Evolutionary conservation across 1,140 invertebrate genomes (phyloP), one percentile per base, ranked within the genome.

Genomic region (Plutomurus gul): DNA sequence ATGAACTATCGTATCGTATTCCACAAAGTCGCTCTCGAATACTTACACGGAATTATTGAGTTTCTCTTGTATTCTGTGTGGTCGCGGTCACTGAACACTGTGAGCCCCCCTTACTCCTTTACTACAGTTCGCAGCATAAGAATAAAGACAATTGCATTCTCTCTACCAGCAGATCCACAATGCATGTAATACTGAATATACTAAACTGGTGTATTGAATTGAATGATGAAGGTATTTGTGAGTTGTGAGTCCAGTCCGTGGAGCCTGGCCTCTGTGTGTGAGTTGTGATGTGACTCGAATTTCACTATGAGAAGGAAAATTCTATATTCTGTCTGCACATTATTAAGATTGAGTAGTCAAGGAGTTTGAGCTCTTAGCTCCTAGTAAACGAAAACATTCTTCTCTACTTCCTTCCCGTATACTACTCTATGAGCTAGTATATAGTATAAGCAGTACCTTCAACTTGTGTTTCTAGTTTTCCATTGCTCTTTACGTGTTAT

Each of bases 271-370:
- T 16, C 25, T n/a, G n/a, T 33, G 56, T 33, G 56, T 65, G 30
- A n/a, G 11, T 43, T 43, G 56, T 65, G 56, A 65, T 65, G 56
- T 65, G 56, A 65, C 56, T 65, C 56, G 56, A 65, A 65, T 65
- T 65, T 65, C 56, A 65, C 56, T 65, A 5, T 6, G 10, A 16
- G 13, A 65, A 30, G 36, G 56, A 65, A 65, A 33, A 65, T 65
- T 65, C 13, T 33, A 65, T 27, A 65, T 65, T 65, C 27, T 65
- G 51, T 60, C 51, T 27, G 25, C 51, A 60, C 51, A 51, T 51
- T 51, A 27, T 56, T 33, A 65, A 36, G 10, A 65, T 18, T 51
- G 25, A 51, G 18, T 51, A 51, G 18, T 22, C 25, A n/a, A 20
- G 20, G 43, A 47, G 43, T 16, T 47, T 47, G n/a, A 47, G 11